phyloP scores from a whole-genome alignment of 2,113 vertebrate genomes.

The Saguinus imperator region DNA sequence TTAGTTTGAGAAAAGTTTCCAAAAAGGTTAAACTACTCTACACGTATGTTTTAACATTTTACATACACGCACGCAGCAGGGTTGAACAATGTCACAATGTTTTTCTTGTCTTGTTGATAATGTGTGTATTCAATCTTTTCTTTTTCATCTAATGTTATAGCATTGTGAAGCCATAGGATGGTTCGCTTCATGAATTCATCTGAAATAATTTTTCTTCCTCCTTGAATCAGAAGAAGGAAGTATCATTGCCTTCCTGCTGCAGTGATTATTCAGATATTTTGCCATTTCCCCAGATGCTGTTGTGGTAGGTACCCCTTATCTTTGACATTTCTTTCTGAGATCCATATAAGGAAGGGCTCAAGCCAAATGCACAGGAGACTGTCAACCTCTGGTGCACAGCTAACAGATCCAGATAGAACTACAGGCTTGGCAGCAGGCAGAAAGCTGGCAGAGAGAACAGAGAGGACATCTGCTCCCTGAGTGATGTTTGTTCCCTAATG shows the following conservation, averaged over 20 bases:
- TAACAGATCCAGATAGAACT: background rate
- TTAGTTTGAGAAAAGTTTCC: background rate
- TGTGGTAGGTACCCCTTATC: background rate
- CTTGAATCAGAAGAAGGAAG: background rate
- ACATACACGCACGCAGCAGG: rapidly evolving
- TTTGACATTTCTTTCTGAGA: background rate
- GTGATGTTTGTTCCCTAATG: background rate
- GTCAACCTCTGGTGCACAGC: background rate
- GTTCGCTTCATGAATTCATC: background rate
- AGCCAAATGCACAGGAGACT: background rate
- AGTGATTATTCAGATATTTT: background rate
- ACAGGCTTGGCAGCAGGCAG: background rate
- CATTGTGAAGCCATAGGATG: background rate
- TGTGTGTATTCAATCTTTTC: background rate
- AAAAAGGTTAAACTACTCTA: background rate
- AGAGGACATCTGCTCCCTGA: background rate
- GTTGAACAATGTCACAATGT: background rate
- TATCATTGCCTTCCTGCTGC: background rate
- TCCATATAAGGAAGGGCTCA: background rate
- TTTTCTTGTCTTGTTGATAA: background rate
- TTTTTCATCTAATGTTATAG: background rate
- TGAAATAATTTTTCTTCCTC: background rate
- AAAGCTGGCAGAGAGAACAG: background rate
- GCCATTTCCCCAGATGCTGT: background rate
- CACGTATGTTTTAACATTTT: background rate